Conservation (phyloP, 2,113 vertebrate species). For the Mobula birostris region DNA sequence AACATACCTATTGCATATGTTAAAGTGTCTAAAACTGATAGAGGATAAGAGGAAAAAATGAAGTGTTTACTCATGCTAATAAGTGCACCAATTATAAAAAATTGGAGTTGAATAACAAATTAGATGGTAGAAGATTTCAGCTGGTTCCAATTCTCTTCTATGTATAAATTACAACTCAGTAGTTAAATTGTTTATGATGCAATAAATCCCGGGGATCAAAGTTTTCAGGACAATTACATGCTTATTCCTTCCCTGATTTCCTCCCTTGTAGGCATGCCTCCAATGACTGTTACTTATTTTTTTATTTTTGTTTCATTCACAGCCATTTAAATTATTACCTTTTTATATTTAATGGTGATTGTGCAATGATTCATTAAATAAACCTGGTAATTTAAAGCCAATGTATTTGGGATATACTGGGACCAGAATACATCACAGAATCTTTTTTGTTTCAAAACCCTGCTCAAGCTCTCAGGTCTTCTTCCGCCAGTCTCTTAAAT, state of each 20-base stretch:
- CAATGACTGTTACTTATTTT: neutral
- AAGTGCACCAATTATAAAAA: neutral
- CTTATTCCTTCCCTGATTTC: neutral
- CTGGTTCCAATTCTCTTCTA: neutral
- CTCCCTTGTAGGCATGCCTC: neutral
- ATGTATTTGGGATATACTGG: neutral
- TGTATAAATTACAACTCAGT: neutral
- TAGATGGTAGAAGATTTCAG: neutral
- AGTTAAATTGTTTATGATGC: neutral
- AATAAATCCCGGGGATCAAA: neutral
- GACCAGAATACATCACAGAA: no score
- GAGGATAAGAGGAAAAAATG: neutral
- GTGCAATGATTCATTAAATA: neutral
- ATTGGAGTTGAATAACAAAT: neutral
- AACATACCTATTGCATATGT: neutral
- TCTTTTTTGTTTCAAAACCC: no score
- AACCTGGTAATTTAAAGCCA: neutral
- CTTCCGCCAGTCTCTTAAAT: no score
- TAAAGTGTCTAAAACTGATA: neutral
- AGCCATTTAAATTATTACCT: neutral
- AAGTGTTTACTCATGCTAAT: neutral
- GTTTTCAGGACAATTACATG: neutral
- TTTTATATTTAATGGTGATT: neutral
- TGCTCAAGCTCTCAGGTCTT: no score
- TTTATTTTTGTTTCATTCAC: neutral